Conservation (phyloP, 1,140 invertebrate species). For the Artemia franciscana region DNA sequence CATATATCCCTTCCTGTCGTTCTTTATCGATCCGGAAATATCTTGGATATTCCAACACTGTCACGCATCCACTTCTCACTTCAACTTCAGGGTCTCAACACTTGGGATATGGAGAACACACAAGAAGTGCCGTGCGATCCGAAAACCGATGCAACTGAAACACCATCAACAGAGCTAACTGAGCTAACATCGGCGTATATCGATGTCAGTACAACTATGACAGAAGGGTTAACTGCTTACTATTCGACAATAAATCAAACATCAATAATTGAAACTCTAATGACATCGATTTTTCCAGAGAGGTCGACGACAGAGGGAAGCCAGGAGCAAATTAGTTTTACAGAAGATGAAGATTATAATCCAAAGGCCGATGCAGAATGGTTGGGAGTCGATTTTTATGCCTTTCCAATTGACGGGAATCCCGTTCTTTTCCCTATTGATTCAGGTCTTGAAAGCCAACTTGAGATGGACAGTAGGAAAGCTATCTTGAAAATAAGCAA, state of each 20-base stretch:
- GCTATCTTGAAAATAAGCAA: background rate
- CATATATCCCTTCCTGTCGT: slow-evolving; percentile 7
- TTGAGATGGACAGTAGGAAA: background rate
- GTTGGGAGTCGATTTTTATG: background rate
- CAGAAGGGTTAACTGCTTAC: background rate
- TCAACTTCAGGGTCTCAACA: background rate
- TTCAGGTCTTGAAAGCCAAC: background rate
- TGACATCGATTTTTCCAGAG: background rate
- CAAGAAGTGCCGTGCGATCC: background rate
- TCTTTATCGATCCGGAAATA: slow-evolving; percentile 1
- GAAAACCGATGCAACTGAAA: background rate
- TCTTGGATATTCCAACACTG: background rate
- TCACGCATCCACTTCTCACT: slow-evolving; percentile 2
- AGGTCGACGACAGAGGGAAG: background rate
- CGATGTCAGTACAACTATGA: background rate
- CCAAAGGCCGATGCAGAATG: background rate
- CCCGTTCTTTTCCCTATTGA: background rate
- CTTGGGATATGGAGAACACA: slow-evolving; percentile 1
- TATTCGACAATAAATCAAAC: background rate
- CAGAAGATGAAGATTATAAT: background rate
- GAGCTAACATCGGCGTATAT: background rate
- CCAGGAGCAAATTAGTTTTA: background rate
- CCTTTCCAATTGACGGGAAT: background rate
- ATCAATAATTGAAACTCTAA: background rate
- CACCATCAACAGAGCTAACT: background rate